Evolutionary conservation across 2,113 vertebrate species (phyloP).

Genomic region (Mus pahari): DNA sequence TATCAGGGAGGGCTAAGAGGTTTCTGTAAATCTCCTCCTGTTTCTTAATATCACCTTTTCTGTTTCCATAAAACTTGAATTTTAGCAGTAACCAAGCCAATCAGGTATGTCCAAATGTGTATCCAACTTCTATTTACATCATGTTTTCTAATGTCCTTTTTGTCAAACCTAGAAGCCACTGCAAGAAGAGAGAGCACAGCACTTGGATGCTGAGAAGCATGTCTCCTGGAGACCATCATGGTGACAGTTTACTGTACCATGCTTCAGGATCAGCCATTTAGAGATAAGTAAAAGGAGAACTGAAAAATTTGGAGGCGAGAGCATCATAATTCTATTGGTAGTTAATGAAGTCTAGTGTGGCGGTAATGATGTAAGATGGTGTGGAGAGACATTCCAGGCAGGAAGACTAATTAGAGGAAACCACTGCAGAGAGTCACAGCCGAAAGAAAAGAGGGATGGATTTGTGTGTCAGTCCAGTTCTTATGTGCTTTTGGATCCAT

Average conservation of each 20-base stretch:
- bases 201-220: background rate
- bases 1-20: background rate
- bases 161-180: background rate
- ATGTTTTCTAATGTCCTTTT: background rate
- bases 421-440: background rate
- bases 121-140: background rate
- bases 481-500: conserved; percentile 14
- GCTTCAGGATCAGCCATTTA: background rate
- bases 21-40: background rate
- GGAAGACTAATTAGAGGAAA: conserved; percentile 1
- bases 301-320: conserved; percentile 34
- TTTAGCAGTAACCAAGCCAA: background rate
- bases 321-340: background rate
- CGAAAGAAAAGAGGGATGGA: background rate
- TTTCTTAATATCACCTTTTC: background rate
- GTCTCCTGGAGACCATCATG: background rate
- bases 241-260: background rate
- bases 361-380: background rate
- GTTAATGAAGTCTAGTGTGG: conserved; percentile 44
- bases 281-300: background rate
- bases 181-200: background rate
- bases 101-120: background rate
- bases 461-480: background rate
- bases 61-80: background rate
- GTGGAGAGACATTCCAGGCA: background rate